Percentiles rank a stretch among this genome's conserved stretches.
These are phyloP conservation scores for Onychomys torridus DNA, from an alignment of 2,797 vertebrate species.

Conservation along the genomic window DNA sequence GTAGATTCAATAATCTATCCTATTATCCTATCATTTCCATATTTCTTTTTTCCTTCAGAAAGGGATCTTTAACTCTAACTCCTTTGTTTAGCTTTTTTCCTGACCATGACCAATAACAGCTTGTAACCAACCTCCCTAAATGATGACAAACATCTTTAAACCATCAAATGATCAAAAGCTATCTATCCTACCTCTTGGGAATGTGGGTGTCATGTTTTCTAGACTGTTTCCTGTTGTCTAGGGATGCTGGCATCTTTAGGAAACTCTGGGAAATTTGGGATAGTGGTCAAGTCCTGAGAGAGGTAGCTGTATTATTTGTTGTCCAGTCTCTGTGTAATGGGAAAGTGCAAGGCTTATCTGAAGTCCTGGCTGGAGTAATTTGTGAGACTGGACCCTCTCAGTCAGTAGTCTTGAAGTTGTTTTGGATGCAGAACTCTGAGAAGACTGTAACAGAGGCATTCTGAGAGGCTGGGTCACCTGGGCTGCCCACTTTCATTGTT, in stretches of 20 bases:
- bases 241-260: neutral
- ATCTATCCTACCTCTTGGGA: too few species aligned
- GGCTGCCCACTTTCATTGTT: neutral
- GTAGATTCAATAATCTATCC: neutral
- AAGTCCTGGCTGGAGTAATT: neutral
- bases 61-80: neutral
- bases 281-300: neutral
- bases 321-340: neutral
- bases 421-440: neutral
- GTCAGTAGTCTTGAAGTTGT: neutral
- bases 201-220: neutral
- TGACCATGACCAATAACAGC: neutral
- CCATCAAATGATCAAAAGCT: neutral
- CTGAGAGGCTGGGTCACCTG: neutral
- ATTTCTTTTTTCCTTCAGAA: neutral
- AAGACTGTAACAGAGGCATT: neutral
- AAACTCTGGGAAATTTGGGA: neutral
- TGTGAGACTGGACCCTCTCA: neutral
- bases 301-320: neutral
- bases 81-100: neutral
- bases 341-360: neutral
- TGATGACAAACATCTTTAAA: neutral
- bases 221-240: neutral
- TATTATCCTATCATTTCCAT: neutral
- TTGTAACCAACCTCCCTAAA: neutral